Evolutionary conservation across 2,888 invertebrate genomes (phyloP).

Genomic region (Sarcophaga rosellei): DNA sequence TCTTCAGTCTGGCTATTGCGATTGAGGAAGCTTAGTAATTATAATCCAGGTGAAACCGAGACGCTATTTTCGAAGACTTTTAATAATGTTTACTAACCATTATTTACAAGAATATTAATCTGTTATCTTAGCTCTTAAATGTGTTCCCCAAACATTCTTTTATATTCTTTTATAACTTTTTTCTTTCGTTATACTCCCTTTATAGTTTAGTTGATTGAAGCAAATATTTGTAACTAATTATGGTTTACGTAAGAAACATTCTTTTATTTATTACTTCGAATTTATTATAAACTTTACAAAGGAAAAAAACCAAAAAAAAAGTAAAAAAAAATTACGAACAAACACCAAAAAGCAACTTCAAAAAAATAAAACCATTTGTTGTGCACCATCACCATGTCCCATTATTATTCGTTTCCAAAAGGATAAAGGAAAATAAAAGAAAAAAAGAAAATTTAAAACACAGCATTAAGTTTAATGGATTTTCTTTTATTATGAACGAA

Average conservation of each 20-base stretch:
- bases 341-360: too few species aligned
- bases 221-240: not conserved
- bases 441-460: not conserved
- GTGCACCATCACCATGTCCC: not conserved
- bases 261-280: too few species aligned
- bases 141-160: not conserved
- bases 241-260: not conserved
- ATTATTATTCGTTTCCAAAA: not conserved
- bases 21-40: too few species aligned
- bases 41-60: too few species aligned
- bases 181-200: not conserved
- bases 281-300: not conserved
- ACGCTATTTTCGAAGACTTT: too few species aligned
- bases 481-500: conserved; percentile 30
- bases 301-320: not conserved
- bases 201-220: not conserved
- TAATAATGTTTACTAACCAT: too few species aligned
- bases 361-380: not conserved
- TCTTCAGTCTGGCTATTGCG: too few species aligned
- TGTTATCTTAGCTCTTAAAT: too few species aligned
- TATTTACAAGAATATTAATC: too few species aligned
- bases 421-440: not conserved
- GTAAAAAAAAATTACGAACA: not conserved
- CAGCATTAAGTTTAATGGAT: conserved; percentile 41
- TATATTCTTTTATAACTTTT: not conserved